phyloP scores from a whole-genome alignment of 2,888 invertebrate genomes.

The Sminthurides aquaticus region DNA sequence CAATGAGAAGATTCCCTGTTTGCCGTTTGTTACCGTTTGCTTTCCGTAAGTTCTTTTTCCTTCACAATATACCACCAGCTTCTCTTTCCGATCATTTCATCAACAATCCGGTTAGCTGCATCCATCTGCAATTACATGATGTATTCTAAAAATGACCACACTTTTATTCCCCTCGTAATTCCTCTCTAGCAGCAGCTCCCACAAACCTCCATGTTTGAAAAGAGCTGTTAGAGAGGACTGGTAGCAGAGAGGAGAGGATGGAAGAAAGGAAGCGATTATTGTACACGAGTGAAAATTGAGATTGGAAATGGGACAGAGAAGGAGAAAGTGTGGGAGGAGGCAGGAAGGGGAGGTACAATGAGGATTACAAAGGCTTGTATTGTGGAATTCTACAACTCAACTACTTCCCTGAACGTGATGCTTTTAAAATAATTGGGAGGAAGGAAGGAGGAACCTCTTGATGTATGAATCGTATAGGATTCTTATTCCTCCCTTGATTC shows the following conservation, averaged over 20 bases:
- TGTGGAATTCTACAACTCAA: neutral
- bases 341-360: no score
- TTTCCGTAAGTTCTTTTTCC: neutral
- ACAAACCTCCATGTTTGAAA: slow-evolving; percentile 15
- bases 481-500: no score
- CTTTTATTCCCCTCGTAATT: slow-evolving; percentile 20
- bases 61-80: slow-evolving; percentile 31
- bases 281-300: no score
- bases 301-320: no score
- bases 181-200: slow-evolving; percentile 26
- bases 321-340: no score
- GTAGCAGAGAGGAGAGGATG: neutral
- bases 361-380: neutral
- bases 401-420: neutral
- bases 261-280: neutral
- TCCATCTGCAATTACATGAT: slow-evolving; percentile 34
- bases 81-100: slow-evolving; percentile 26
- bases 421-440: neutral
- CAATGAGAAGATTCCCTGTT: no score
- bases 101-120: slow-evolving; percentile 35
- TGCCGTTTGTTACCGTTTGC: no score
- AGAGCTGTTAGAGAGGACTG: no score
- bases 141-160: slow-evolving; percentile 30
- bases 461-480: no score
- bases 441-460: no score